Percentiles rank a stretch among this genome's conserved stretches.
phyloP scores from a whole-genome alignment of 37 sponge, comb jelly and placozoan genomes.

The Hormiphora californensis region DNA sequence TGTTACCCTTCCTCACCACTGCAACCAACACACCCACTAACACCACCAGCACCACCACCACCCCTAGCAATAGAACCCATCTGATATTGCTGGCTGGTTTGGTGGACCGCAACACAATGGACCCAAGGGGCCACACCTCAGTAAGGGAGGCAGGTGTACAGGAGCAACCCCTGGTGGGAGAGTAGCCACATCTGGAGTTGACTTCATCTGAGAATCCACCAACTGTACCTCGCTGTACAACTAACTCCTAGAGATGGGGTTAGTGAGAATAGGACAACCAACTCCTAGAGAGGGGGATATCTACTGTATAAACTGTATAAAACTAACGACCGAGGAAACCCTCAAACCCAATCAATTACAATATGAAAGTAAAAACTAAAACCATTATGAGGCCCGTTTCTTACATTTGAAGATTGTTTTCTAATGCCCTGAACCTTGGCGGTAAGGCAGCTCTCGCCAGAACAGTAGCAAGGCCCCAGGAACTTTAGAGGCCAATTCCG shows the following conservation, averaged over 20 bases:
- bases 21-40: not conserved
- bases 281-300: too few species aligned
- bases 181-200: not conserved
- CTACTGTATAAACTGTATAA: too few species aligned
- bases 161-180: not conserved
- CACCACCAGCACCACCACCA: not conserved
- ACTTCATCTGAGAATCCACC: not conserved
- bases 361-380: not conserved
- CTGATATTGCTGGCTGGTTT: not conserved
- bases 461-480: not conserved
- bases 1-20: not conserved
- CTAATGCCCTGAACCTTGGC: not conserved
- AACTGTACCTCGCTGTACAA: not conserved
- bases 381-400: not conserved
- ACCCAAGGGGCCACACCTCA: slow-evolving; percentile 14
- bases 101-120: not conserved
- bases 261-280: too few species aligned
- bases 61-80: not conserved
- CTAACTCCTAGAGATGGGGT: too few species aligned
- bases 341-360: too few species aligned
- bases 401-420: too few species aligned
- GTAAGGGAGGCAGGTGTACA: not conserved
- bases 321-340: too few species aligned
- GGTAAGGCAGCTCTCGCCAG: not conserved
- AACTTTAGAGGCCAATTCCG: not conserved